Conservation (phyloP, 2,888 invertebrate genomes). For the Drosophila paracracens region DNA sequence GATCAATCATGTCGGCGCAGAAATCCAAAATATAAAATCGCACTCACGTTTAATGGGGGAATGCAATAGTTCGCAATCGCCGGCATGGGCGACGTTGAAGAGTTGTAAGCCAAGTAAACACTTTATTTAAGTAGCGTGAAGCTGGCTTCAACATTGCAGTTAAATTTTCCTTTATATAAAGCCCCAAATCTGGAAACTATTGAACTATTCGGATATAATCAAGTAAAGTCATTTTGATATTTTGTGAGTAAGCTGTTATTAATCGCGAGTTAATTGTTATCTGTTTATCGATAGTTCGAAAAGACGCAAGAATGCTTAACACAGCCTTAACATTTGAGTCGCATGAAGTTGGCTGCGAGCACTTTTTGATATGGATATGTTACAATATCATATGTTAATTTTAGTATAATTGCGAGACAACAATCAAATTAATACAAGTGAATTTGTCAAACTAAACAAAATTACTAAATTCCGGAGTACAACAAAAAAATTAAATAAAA, state of each 20-base stretch:
- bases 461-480: not conserved
- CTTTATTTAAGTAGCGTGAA: conserved; percentile 12
- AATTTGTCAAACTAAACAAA: conserved; percentile 1
- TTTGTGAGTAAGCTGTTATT: not conserved
- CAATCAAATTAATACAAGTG: conserved; percentile 16
- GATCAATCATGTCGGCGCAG: not conserved
- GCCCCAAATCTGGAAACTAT: not conserved
- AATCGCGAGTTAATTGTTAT: not conserved
- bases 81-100: conserved; percentile 45
- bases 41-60: conserved; percentile 84
- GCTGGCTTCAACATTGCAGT: conserved; percentile 10
- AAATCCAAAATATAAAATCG: not conserved
- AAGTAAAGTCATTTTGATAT: not conserved
- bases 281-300: not conserved
- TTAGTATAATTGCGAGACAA: conserved; percentile 4
- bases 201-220: not conserved
- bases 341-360: conserved; percentile 1
- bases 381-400: conserved; percentile 15
- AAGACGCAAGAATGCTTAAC: not conserved
- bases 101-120: not conserved
- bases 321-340: conserved; percentile 2
- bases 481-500: not conserved
- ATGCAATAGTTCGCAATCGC: conserved; percentile 83
- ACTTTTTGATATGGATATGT: conserved; percentile 6
- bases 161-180: not conserved